Evolutionary conservation across 2,888 invertebrate species (phyloP).

Genomic region (Lochmaea crataegi): DNA sequence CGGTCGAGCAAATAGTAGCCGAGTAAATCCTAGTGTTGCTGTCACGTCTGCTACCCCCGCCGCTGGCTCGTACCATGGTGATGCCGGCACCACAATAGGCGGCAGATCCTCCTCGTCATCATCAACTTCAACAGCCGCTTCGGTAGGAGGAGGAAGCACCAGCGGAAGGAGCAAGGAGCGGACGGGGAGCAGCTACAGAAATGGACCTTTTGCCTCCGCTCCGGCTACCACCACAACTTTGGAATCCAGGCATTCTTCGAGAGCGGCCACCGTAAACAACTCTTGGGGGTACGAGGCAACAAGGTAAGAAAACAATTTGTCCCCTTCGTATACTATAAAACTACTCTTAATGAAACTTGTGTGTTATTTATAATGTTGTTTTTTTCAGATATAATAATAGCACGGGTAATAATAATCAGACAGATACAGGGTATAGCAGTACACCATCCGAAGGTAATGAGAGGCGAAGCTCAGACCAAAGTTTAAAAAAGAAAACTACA

Average conservation of each 20-base stretch:
- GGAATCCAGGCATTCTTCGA: constrained; percentile 36
- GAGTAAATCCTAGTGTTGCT: constrained; percentile 11
- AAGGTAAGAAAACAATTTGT: constrained; percentile 61
- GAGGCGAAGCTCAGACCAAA: constrained; percentile 61
- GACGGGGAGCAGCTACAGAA: constrained; percentile 44
- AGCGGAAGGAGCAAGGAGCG: constrained; percentile 46
- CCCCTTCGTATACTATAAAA: too few relatives aligned
- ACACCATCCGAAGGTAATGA: constrained; percentile 60
- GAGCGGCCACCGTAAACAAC: constrained; percentile 41
- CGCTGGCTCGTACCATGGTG: constrained; percentile 31
- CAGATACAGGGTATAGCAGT: constrained; percentile 63
- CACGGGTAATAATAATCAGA: constrained; percentile 64
- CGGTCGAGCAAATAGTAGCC: constrained; percentile 18
- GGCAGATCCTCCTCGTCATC: constrained; percentile 22
- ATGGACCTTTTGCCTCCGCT: constrained; percentile 49
- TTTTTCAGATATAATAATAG: constrained; percentile 50
- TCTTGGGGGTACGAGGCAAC: constrained; percentile 44
- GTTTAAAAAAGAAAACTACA: constrained; percentile 60
- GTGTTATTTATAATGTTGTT: constrained; percentile 19
- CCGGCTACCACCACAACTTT: constrained; percentile 21
- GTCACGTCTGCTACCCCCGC: constrained; percentile 37
- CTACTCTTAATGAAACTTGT: constrained; percentile 55
- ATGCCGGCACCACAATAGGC: constrained; percentile 16
- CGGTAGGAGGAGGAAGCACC: constrained; percentile 29
- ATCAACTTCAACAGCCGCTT: constrained; percentile 20